Evolutionary conservation across 2,113 vertebrate genomes (phyloP).

Genomic region (Rissa tridactyla): DNA sequence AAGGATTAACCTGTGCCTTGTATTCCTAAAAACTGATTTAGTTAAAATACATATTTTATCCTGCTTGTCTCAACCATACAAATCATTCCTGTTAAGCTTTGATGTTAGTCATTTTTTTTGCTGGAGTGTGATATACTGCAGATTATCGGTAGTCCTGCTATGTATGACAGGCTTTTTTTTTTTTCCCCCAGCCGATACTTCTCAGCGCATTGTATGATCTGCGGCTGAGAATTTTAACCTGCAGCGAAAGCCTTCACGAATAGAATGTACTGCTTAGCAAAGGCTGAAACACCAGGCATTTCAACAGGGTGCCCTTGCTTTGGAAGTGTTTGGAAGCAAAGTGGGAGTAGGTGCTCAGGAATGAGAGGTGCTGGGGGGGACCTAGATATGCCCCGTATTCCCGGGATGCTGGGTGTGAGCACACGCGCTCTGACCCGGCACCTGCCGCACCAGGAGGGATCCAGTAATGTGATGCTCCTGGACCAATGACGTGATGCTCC

Average conservation of each 20-base stretch:
- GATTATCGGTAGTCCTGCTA: slow-evolving; percentile 20
- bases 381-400: neutral
- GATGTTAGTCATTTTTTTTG: slow-evolving; percentile 20
- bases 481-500: neutral
- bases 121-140: neutral
- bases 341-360: slow-evolving; percentile 29
- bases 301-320: slow-evolving; percentile 20
- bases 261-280: slow-evolving; percentile 21
- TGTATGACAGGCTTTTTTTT: neutral
- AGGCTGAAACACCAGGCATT: neutral
- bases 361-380: neutral
- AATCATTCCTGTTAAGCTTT: slow-evolving; percentile 37
- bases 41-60: slow-evolving; percentile 59
- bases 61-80: slow-evolving; percentile 26
- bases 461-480: neutral
- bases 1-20: slow-evolving; percentile 55
- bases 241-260: neutral
- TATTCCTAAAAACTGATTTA: slow-evolving; percentile 52
- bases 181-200: neutral
- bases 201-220: slow-evolving; percentile 23
- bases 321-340: slow-evolving; percentile 22
- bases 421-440: neutral
- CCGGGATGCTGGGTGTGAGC: neutral
- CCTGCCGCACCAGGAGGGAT: neutral
- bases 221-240: slow-evolving; percentile 18